Evolutionary conservation across 2,797 vertebrate species (phyloP).

Genomic region (Spinus pinus): DNA sequence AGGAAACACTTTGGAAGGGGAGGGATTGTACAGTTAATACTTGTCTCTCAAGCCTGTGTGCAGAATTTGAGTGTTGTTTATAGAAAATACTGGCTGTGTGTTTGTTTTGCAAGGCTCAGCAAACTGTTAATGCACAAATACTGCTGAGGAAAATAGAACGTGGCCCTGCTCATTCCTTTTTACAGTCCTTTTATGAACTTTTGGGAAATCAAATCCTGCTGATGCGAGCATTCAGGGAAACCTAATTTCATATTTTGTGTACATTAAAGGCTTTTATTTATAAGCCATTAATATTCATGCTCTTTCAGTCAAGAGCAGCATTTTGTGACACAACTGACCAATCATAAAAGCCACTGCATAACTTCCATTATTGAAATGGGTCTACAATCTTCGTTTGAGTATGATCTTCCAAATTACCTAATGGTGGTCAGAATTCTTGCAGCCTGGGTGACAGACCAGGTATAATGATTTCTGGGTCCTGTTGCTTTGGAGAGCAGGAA

Average conservation of each 20-base stretch:
- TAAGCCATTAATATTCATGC: neutral
- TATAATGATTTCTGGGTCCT: neutral
- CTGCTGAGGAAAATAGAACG: neutral
- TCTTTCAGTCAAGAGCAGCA: neutral
- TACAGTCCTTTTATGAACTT: conserved; percentile 4
- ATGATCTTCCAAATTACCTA: neutral
- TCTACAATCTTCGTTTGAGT: neutral
- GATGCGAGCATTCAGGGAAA: conserved; percentile 12
- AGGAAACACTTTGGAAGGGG: neutral
- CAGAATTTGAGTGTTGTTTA: neutral
- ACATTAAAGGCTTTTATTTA: conserved; percentile 26
- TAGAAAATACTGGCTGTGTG: neutral
- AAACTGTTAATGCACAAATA: neutral
- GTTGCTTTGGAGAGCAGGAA: neutral
- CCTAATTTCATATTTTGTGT: neutral
- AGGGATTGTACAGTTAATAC: neutral
- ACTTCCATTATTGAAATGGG: neutral
- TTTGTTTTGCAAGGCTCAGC: neutral
- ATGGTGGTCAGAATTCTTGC: neutral
- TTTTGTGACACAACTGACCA: neutral
- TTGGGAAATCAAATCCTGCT: conserved; percentile 6
- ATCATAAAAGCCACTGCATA: neutral
- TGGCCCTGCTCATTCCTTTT: neutral
- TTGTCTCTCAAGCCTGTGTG: neutral
- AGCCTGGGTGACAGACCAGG: neutral